These are phyloP conservation scores for Neodon shergylaensis DNA, from an alignment of 2,113 vertebrate genomes.

Conservation along the genomic window DNA sequence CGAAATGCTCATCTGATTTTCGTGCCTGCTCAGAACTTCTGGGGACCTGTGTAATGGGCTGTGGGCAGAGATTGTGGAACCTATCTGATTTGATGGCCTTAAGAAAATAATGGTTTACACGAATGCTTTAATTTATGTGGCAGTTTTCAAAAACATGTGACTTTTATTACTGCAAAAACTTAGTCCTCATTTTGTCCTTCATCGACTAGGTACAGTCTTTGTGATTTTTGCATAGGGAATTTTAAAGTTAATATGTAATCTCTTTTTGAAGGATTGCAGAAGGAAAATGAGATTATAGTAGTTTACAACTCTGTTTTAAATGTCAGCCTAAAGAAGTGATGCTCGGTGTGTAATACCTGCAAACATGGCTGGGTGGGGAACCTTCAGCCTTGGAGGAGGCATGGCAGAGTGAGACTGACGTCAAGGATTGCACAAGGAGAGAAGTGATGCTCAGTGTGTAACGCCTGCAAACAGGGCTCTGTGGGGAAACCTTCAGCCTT, in stretches of 20 bases:
- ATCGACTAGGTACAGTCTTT: not conserved
- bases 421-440: too few species aligned
- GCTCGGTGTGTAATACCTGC: not conserved
- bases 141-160: slow-evolving; percentile 43
- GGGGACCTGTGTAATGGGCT: slow-evolving; percentile 37
- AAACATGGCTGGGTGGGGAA: not conserved
- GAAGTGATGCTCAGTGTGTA: not conserved
- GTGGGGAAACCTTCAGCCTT: not conserved
- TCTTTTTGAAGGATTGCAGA: not conserved
- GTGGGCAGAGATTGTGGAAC: not conserved
- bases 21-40: not conserved
- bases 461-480: not conserved
- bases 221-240: slow-evolving; percentile 16
- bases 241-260: slow-evolving; percentile 31
- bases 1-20: slow-evolving; percentile 36
- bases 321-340: not conserved
- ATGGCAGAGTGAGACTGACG: not conserved
- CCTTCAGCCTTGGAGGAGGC: not conserved
- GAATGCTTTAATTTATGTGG: slow-evolving; percentile 39
- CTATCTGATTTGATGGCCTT: slow-evolving; percentile 34
- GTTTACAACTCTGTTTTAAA: not conserved
- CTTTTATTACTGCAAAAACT: slow-evolving; percentile 56
- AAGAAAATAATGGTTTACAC: slow-evolving; percentile 47
- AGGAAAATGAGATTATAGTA: not conserved
- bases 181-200: slow-evolving; percentile 30